A percentile compares a stretch with the other conserved stretches of the same genome.
Evolutionary conservation across 2,113 vertebrate species (phyloP).

Genomic region (Caloenas nicobarica): DNA sequence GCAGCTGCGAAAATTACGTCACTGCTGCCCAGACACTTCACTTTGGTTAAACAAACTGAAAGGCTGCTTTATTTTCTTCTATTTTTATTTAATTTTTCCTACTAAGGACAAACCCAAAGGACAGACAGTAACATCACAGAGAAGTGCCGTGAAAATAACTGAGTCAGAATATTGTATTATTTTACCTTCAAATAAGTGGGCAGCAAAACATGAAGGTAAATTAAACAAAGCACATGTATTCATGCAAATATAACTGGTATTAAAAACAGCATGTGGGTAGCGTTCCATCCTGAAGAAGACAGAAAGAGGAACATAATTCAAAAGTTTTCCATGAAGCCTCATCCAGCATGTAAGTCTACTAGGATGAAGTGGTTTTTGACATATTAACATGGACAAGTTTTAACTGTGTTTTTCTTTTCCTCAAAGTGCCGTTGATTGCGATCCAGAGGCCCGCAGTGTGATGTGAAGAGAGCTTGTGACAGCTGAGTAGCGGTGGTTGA

Average conservation of each 20-base stretch:
- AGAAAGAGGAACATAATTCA: not conserved
- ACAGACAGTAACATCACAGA: not conserved
- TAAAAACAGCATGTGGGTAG: accelerated
- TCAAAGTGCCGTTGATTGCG: not conserved
- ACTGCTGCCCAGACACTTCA: not conserved
- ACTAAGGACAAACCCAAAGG: not conserved
- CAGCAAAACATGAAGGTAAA: not conserved
- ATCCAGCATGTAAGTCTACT: not conserved
- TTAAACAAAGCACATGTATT: not conserved
- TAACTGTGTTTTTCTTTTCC: not conserved
- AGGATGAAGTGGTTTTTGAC: not conserved
- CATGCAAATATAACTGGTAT: not conserved
- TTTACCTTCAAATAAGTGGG: not conserved
- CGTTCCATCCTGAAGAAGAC: not conserved
- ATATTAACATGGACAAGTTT: not conserved
- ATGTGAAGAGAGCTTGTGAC: not conserved
- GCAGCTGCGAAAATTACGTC: not conserved
- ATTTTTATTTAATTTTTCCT: not conserved
- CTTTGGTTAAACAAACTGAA: not conserved
- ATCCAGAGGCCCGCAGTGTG: accelerated
- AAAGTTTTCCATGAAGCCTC: not conserved
- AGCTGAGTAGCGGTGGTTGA: accelerated
- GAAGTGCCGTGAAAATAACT: not conserved
- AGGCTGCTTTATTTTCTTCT: not conserved
- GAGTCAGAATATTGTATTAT: not conserved